These are phyloP conservation scores for Falcunculus frontatus DNA, from an alignment of 2,113 vertebrate genomes.

Conservation along the genomic window DNA sequence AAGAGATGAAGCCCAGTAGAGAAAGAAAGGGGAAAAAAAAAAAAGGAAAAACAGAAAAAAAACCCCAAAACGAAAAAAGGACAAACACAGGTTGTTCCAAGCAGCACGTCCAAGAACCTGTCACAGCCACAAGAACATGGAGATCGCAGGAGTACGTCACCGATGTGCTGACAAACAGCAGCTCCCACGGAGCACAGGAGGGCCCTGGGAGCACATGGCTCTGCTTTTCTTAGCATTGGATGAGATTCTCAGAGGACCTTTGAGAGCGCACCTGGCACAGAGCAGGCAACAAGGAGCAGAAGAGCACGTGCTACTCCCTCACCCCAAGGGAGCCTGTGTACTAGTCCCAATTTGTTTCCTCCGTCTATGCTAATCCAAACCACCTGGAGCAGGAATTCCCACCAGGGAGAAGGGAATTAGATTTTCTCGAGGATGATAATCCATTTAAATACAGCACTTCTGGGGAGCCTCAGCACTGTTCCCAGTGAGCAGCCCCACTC, in stretches of 20 bases:
- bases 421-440: not conserved
- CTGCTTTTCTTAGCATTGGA: not conserved
- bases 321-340: not conserved
- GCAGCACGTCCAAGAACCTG: not conserved
- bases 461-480: not conserved
- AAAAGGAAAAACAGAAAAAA: fast-evolving
- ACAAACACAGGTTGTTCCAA: not conserved
- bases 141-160: not conserved
- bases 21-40: not conserved
- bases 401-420: not conserved
- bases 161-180: not conserved
- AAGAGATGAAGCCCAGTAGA: not conserved
- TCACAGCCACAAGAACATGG: not conserved
- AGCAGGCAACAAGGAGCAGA: not conserved
- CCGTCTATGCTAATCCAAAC: not conserved
- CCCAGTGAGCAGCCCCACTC: not conserved
- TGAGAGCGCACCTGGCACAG: fast-evolving
- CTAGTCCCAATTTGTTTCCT: not conserved
- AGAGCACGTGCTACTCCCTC: not conserved
- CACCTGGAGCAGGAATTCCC: not conserved
- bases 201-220: not conserved
- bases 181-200: not conserved
- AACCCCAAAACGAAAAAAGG: not conserved
- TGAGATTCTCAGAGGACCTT: not conserved
- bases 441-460: not conserved